Evolutionary conservation across 1,140 invertebrate genomes (phyloP).

Genomic region (Lucilia sericata): DNA sequence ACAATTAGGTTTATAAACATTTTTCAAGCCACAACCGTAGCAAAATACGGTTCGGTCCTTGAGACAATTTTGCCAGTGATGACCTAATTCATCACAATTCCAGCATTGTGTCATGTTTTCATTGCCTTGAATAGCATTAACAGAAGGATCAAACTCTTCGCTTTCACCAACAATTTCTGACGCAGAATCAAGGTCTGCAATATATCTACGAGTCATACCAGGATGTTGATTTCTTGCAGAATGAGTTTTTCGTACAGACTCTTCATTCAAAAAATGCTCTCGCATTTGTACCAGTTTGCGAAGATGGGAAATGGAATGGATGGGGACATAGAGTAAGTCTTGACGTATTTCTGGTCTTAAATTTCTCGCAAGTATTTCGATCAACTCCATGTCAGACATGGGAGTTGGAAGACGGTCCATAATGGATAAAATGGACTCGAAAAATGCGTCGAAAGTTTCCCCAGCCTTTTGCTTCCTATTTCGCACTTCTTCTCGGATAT

Average conservation of each 20-base stretch:
- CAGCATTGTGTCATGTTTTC: neutral
- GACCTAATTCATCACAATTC: neutral
- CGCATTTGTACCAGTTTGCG: neutral
- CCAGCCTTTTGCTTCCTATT: conserved; percentile 35
- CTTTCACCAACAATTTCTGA: neutral
- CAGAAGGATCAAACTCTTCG: neutral
- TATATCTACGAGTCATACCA: neutral
- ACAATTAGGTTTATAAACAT: neutral
- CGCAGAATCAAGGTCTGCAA: neutral
- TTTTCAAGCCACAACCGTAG: neutral
- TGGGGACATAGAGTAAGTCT: neutral
- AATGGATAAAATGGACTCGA: conserved; percentile 11
- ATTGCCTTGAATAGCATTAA: neutral
- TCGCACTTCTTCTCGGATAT: conserved; percentile 15
- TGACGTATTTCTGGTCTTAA: conserved; percentile 26
- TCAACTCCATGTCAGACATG: conserved; percentile 5
- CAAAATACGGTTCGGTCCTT: neutral
- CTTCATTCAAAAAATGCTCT: neutral
- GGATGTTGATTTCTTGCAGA: neutral
- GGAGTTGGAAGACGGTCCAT: conserved; percentile 23
- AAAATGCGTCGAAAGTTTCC: conserved; percentile 30
- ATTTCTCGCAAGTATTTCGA: neutral
- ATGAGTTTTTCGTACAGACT: neutral
- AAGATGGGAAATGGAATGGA: neutral
- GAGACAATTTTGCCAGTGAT: neutral